These are phyloP conservation scores for Pipistrellus pipistrellus DNA, from an alignment of 2,797 vertebrate species.

Conservation along the genomic window DNA sequence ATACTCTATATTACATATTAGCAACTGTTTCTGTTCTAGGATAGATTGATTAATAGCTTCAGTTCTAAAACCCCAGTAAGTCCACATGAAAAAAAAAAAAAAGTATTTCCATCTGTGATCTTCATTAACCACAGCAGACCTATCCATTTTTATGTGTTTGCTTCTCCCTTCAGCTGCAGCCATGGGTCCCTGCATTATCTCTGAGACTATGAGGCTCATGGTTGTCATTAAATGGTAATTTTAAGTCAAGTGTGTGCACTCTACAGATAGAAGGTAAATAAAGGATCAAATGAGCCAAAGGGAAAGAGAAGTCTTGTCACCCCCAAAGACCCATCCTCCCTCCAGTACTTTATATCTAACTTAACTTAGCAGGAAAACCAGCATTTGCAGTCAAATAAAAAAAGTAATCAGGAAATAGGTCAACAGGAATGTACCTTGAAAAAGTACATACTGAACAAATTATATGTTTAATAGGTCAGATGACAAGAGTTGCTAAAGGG, in stretches of 20 bases:
- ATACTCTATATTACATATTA: conserved; percentile 74
- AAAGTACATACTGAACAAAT: background rate
- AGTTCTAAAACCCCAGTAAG: conserved; percentile 75
- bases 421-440: background rate
- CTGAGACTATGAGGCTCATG: background rate
- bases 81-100: conserved; percentile 18
- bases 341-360: background rate
- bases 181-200: background rate
- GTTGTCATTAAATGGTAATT: background rate
- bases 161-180: conserved; percentile 27
- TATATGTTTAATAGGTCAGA: conserved; percentile 49
- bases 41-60: conserved; percentile 82
- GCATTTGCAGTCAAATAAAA: background rate
- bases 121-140: conserved; percentile 72
- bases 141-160: conserved; percentile 50
- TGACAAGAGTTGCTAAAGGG: background rate
- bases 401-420: background rate
- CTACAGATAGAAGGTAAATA: background rate
- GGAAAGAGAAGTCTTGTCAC: background rate
- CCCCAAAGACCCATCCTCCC: background rate
- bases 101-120: conserved; percentile 71
- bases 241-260: background rate
- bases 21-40: conserved; percentile 75
- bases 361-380: conserved; percentile 8
- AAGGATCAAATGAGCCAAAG: background rate